Percentiles rank a stretch among this genome's conserved stretches.
Evolutionary conservation across 2,113 vertebrate genomes (phyloP).

Genomic region (Entomyzon cyanotis): DNA sequence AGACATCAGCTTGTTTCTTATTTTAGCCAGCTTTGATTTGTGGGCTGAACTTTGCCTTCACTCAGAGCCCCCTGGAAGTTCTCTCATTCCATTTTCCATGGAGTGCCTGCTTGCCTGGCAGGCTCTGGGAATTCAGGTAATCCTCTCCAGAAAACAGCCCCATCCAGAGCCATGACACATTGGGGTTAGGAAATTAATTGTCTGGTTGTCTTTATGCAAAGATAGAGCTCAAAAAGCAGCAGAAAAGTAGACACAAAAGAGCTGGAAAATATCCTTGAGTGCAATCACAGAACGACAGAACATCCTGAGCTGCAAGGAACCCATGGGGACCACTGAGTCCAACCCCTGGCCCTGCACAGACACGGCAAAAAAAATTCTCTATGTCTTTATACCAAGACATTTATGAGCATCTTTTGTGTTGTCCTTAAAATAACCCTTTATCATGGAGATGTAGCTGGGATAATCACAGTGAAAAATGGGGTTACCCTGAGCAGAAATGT

Average conservation of each 20-base stretch:
- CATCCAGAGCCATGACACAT: not conserved
- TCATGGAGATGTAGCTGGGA: not conserved
- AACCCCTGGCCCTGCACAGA: too few species aligned
- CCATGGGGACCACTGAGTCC: not conserved
- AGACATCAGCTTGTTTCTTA: not conserved
- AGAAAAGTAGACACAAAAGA: not conserved
- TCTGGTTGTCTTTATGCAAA: not conserved
- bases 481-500: not conserved
- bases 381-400: not conserved
- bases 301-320: not conserved
- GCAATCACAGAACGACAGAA: not conserved
- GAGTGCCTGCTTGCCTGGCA: not conserved
- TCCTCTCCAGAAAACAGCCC: not conserved
- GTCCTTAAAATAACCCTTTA: slow-evolving; percentile 24
- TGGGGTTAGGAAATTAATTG: not conserved
- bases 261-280: not conserved
- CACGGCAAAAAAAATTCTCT: not conserved
- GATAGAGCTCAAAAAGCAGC: not conserved
- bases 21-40: not conserved
- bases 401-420: not conserved
- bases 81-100: not conserved
- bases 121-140: not conserved
- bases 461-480: slow-evolving; percentile 3
- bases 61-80: not conserved
- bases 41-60: not conserved